Evolutionary conservation across 1,140 invertebrate species (phyloP).

Genomic region (Holotrichia oblita): DNA sequence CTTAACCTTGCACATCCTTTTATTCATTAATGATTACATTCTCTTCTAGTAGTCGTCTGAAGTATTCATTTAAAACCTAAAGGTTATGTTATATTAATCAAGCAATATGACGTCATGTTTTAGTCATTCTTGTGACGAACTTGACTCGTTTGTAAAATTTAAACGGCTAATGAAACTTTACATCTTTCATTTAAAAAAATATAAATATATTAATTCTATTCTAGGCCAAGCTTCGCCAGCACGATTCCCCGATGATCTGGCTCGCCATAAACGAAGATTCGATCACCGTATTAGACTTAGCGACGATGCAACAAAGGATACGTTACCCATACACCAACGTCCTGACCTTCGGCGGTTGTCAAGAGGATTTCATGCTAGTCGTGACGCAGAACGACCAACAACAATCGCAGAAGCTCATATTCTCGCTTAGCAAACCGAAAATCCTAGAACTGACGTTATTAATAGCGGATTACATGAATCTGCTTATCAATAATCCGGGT

Average conservation of each 20-base stretch:
- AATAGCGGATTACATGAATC: constrained; percentile 97
- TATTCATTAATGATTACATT: too few relatives aligned
- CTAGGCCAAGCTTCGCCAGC: constrained; percentile 76
- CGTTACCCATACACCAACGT: constrained; percentile 90
- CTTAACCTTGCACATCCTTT: too few relatives aligned
- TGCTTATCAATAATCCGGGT: constrained; percentile 77
- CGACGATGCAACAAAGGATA: constrained; percentile 86
- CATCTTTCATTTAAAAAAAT: too few relatives aligned
- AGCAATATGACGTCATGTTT: too few relatives aligned
- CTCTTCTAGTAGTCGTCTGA: too few relatives aligned
- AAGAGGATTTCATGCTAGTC: constrained; percentile 96
- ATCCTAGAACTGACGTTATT: constrained; percentile 89
- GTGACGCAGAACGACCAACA: constrained; percentile 74
- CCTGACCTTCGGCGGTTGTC: constrained; percentile 92
- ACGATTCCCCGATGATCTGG: constrained; percentile 79
- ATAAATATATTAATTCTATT: neutral
- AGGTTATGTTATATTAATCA: too few relatives aligned
- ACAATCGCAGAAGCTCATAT: constrained; percentile 87
- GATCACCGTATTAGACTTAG: constrained; percentile 86
- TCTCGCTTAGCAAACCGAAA: constrained; percentile 92
- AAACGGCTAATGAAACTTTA: too few relatives aligned
- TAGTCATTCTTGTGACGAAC: too few relatives aligned
- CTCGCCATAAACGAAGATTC: constrained; percentile 93
- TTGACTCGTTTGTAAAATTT: too few relatives aligned
- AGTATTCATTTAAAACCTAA: too few relatives aligned